phyloP scores from a whole-genome alignment of 2,888 invertebrate species.

The Beris morrisii region DNA sequence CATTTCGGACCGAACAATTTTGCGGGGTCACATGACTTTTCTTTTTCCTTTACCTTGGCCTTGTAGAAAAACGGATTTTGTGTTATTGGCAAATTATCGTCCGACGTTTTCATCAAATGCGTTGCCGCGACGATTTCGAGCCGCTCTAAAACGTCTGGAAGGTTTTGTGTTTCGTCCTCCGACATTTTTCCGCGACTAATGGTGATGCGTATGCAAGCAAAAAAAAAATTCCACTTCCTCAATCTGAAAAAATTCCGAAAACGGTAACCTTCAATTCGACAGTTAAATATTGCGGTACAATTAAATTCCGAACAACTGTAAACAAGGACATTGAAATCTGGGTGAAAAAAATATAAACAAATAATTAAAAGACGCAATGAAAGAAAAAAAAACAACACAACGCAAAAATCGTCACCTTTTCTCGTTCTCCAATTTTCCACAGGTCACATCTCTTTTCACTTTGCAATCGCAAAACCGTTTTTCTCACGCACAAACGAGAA shows the following conservation, averaged over 20 bases:
- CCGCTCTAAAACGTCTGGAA: conserved; percentile 61
- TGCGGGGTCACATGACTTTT: conserved; percentile 24
- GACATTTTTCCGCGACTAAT: conserved; percentile 7
- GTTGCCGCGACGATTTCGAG: conserved; percentile 61
- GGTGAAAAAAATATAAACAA: too few relatives aligned
- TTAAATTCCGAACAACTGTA: too few relatives aligned
- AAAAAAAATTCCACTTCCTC: too few relatives aligned
- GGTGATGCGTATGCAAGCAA: too few relatives aligned
- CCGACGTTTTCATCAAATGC: conserved; percentile 42
- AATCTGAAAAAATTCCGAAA: too few relatives aligned
- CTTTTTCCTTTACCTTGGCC: conserved; percentile 41
- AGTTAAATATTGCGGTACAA: too few relatives aligned
- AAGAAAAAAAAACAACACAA: too few relatives aligned
- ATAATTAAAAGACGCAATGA: too few relatives aligned
- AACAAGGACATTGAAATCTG: too few relatives aligned
- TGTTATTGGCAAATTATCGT: conserved; percentile 40
- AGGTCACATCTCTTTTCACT: not conserved
- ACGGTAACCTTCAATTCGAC: too few relatives aligned
- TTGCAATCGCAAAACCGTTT: too few relatives aligned
- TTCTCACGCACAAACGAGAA: conserved; percentile 2
- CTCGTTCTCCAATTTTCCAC: conserved; percentile 13
- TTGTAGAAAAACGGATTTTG: conserved; percentile 42
- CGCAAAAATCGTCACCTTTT: conserved; percentile 11
- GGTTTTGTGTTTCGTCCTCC: conserved; percentile 42
- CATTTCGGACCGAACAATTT: conserved; percentile 39